Conservation (phyloP, 1,140 invertebrate species). For the Rhyzopertha dominica region DNA sequence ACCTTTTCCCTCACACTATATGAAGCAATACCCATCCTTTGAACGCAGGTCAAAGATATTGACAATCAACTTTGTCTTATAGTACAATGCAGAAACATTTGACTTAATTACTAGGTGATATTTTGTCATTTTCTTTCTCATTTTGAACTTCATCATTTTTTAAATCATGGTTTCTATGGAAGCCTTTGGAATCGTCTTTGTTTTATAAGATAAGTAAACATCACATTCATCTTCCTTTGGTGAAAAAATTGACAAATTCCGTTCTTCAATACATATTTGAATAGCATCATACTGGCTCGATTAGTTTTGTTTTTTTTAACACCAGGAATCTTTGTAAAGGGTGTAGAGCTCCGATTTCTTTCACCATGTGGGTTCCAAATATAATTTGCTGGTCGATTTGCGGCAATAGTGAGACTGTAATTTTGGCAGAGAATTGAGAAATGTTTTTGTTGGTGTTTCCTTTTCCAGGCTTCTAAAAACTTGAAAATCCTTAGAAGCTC, state of each 20-base stretch:
- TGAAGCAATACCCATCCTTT: slow-evolving; percentile 13
- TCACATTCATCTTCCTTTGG: slow-evolving; percentile 21
- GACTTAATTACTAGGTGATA: slow-evolving; percentile 13
- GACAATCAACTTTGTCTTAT: slow-evolving; percentile 15
- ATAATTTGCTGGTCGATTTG: slow-evolving; percentile 27
- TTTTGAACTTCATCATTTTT: slow-evolving; percentile 21
- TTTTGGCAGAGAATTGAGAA: slow-evolving; percentile 28
- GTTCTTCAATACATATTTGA: slow-evolving; percentile 16
- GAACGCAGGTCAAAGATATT: slow-evolving; percentile 15
- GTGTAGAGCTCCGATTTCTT: slow-evolving; percentile 30
- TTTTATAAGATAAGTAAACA: slow-evolving; percentile 18
- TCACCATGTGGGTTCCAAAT: slow-evolving; percentile 31
- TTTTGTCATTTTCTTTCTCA: slow-evolving; percentile 25
- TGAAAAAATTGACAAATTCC: slow-evolving; percentile 18
- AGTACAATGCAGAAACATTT: slow-evolving; percentile 15
- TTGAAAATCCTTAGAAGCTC: not conserved
- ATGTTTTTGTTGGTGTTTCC: slow-evolving; percentile 8
- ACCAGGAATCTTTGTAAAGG: slow-evolving; percentile 26
- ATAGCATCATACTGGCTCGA: slow-evolving; percentile 1
- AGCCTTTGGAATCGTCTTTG: slow-evolving; percentile 15
- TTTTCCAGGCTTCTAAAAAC: slow-evolving; percentile 2
- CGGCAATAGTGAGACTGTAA: slow-evolving; percentile 36
- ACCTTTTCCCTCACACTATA: slow-evolving; percentile 19
- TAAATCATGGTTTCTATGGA: slow-evolving; percentile 11
- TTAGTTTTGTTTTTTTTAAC: slow-evolving; percentile 12